Conservation (phyloP, 2,113 vertebrate species). For the Sceloporus tristichus region DNA sequence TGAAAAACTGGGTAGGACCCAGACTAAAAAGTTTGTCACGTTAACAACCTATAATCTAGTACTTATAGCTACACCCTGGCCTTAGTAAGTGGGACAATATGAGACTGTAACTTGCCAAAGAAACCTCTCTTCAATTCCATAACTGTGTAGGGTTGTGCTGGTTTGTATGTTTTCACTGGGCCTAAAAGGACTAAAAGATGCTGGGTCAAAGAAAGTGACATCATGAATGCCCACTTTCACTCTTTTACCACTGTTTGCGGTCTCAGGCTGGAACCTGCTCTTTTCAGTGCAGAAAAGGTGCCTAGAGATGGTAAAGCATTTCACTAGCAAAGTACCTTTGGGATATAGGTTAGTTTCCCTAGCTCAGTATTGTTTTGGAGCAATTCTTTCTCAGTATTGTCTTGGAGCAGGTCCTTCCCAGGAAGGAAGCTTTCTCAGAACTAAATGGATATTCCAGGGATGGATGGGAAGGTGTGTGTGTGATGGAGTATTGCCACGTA, state of each 20-base stretch:
- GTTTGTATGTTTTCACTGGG: neutral
- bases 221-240: neutral
- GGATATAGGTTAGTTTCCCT: neutral
- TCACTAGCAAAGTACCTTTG: neutral
- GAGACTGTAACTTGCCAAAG: neutral
- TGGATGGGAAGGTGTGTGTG: neutral
- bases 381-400: too few relatives aligned
- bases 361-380: neutral
- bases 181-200: neutral
- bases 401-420: neutral
- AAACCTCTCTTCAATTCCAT: neutral
- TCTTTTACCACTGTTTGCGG: neutral
- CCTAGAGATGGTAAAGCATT: neutral
- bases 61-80: neutral
- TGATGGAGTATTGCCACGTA: too few relatives aligned
- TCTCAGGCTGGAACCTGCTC: neutral
- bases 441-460: neutral
- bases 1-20: neutral
- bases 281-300: neutral
- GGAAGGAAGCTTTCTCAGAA: neutral
- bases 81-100: neutral
- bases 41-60: too few relatives aligned
- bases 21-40: neutral
- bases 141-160: neutral
- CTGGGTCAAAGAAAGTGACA: neutral